Base-by-base conservation (phyloP, 1,140 invertebrate species). In the Neodiprion pinetum region DNA sequence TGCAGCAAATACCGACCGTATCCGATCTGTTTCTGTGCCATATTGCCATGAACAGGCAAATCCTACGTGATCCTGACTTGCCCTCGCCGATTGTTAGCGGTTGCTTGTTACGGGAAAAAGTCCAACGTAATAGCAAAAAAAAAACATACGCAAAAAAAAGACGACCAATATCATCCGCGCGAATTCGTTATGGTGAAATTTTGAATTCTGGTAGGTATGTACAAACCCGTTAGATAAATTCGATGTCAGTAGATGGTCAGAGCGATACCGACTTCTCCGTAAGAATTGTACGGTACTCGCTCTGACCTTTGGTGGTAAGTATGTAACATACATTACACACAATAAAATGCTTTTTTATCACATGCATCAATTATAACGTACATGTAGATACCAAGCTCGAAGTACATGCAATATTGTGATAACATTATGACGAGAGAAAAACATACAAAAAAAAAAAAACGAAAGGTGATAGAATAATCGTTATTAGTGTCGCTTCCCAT, bases 31-130 rank as follows among this genome's bases (percentile, higher is more conserved):
- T 40, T 17, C 53, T 61, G 11, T 61, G 53, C 11, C 11, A 1
- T 40, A 40, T 40, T 40, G 28, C 28, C 28, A 40, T 40, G 28
- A 40, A 40, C 28, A 40, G 28, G 28, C 28, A 40, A 40, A 40
- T 40, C 28, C 28, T 40, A 1, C 28, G 28, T 40, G 11, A 61
- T 84, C 80, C 84, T 84, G 85, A 88, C 81, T 88, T 88, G 87
- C 87, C 87, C 87, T 88, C 80, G 82, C 84, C 85, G 85, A 88
- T 86, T 83, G 77, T 79, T 85, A 78, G 81, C 76, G 79, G 82
- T 88, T 87, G 86, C 87, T 88, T 87, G 85, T 86, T 83, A 80
- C 78, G 53, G 5, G 28, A 50, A 53, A 50, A 72, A 61, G 49
- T 70, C 49, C 61, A 48, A 73, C 73, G 28, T 48, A 71, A 71